phyloP scores from a whole-genome alignment of 2,113 vertebrate genomes.

The Heteronetta atricapilla region DNA sequence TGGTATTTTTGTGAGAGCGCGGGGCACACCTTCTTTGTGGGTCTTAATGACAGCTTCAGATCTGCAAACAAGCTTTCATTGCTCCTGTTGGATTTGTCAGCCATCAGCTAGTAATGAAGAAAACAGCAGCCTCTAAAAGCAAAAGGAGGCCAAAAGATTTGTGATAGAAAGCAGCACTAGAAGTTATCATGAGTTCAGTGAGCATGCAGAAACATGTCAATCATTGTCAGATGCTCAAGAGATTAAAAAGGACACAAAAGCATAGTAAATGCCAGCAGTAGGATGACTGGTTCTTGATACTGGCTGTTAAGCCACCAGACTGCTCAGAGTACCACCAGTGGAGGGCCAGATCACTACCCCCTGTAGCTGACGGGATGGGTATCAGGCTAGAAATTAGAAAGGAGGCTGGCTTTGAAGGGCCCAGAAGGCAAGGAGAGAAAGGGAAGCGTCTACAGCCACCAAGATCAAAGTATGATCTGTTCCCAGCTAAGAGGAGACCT shows the following conservation, averaged over 20 bases:
- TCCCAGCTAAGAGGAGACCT: not conserved
- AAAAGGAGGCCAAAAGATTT: not conserved
- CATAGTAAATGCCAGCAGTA: not conserved
- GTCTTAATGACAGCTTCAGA: not conserved
- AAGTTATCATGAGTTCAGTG: not conserved
- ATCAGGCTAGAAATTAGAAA: not conserved
- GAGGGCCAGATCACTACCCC: not conserved
- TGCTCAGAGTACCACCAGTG: not conserved
- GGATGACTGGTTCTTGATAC: not conserved
- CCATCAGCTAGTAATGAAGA: not conserved
- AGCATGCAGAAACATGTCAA: not conserved
- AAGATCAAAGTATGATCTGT: not conserved
- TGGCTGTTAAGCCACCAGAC: not conserved
- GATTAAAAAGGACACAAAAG: slow-evolving; percentile 1
- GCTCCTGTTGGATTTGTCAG: not conserved
- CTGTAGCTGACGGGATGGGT: not conserved
- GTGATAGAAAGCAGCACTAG: not conserved
- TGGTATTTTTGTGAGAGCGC: not conserved
- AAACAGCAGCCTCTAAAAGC: not conserved
- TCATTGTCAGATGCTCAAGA: not conserved
- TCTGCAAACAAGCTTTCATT: not conserved
- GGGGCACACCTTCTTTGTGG: not conserved
- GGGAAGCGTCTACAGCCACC: not conserved
- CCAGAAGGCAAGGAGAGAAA: not conserved
- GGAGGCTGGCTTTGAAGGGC: not conserved